phyloP scores from a whole-genome alignment of 2,888 invertebrate species.

The Lapara coniferarum region DNA sequence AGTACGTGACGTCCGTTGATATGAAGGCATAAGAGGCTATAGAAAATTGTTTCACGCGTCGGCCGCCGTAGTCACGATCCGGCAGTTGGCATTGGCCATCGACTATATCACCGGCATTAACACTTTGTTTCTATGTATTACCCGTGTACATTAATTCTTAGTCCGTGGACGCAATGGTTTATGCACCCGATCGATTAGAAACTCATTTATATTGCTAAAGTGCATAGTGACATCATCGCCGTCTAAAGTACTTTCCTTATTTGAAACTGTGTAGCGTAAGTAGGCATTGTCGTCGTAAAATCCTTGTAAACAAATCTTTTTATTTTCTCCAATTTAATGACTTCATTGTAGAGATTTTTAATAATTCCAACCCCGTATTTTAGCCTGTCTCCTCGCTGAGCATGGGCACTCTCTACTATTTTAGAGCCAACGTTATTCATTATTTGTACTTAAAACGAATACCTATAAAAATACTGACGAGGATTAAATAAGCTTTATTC shows the following conservation, averaged over 20 bases:
- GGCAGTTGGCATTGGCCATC: slow-evolving; percentile 47
- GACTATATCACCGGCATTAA: slow-evolving; percentile 45
- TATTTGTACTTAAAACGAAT: no score
- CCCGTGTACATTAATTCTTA: slow-evolving; percentile 47
- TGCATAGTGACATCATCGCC: slow-evolving; percentile 36
- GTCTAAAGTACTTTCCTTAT: slow-evolving; percentile 30
- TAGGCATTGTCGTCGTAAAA: no score
- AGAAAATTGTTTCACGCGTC: slow-evolving; percentile 60
- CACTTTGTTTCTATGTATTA: slow-evolving; percentile 49
- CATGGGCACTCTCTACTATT: no score
- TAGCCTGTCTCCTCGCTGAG: no score
- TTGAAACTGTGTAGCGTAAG: not conserved
- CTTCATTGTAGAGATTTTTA: no score
- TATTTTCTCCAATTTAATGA: no score
- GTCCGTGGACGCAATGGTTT: slow-evolving; percentile 45
- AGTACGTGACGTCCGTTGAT: slow-evolving; percentile 68
- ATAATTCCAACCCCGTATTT: no score
- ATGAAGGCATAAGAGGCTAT: slow-evolving; percentile 49
- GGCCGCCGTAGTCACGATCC: slow-evolving; percentile 38
- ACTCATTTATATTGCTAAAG: slow-evolving; percentile 37
- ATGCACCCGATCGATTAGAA: slow-evolving; percentile 44
- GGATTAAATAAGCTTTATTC: no score
- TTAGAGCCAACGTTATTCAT: no score
- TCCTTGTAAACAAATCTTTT: no score
- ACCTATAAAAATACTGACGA: no score